A percentile compares a stretch with the other conserved stretches of the same genome.
Evolutionary conservation across 2,113 vertebrate species (phyloP).

Genomic region (Saguinus midas): DNA sequence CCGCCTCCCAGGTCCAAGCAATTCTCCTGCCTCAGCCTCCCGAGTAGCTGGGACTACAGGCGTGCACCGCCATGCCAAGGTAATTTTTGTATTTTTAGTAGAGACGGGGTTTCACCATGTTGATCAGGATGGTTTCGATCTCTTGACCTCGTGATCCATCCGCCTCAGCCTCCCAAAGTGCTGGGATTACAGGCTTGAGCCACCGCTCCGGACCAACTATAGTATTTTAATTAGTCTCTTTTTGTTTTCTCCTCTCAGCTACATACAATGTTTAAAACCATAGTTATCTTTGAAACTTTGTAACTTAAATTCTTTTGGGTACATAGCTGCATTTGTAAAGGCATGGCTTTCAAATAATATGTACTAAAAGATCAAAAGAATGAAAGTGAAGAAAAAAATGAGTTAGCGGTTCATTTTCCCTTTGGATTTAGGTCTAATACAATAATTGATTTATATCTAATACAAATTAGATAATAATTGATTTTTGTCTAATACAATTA

Average conservation of each 20-base stretch:
- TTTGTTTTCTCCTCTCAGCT: not conserved
- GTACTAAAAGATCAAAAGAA: not conserved
- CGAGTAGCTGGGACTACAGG: too few relatives aligned
- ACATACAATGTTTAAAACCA: not conserved
- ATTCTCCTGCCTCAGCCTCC: too few relatives aligned
- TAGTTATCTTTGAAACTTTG: not conserved
- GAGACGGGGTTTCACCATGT: too few relatives aligned
- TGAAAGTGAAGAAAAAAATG: not conserved
- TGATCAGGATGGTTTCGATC: too few relatives aligned
- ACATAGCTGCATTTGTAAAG: not conserved
- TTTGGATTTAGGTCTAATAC: not conserved
- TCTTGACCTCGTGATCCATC: too few relatives aligned
- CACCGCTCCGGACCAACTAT: not conserved
- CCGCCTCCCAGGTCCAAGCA: too few relatives aligned
- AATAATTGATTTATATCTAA: not conserved
- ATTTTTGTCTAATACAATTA: too few relatives aligned
- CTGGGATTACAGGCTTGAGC: too few relatives aligned
- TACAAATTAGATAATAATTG: too few relatives aligned
- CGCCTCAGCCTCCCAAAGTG: too few relatives aligned
- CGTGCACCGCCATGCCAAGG: too few relatives aligned
- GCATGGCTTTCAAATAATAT: not conserved
- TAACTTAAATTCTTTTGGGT: not conserved
- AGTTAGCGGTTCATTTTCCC: not conserved
- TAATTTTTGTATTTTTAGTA: too few relatives aligned
- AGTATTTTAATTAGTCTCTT: constrained; percentile 15